Evolutionary conservation across 2,113 vertebrate genomes (phyloP).

Genomic region (Gobiocypris rarus): DNA sequence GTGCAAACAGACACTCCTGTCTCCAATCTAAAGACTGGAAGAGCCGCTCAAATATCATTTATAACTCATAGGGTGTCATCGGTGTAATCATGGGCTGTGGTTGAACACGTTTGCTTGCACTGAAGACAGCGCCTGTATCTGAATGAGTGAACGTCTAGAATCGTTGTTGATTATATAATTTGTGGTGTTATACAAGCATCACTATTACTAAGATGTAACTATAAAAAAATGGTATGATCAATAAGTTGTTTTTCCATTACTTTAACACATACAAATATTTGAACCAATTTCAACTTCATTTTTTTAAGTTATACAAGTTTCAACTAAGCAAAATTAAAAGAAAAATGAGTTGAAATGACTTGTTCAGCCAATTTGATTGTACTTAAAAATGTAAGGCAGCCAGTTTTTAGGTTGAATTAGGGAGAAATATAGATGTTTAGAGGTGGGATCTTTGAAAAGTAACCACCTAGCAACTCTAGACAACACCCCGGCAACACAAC

Average conservation of each 20-base stretch:
- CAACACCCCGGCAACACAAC: conserved; percentile 2
- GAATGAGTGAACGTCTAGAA: not conserved
- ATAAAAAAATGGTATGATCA: too few relatives aligned
- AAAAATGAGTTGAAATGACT: too few relatives aligned
- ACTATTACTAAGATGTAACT: not conserved
- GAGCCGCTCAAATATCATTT: not conserved
- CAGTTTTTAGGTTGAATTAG: too few relatives aligned
- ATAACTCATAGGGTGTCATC: conserved; percentile 3
- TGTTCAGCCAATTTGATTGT: too few relatives aligned
- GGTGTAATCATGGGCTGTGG: not conserved
- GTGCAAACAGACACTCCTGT: conserved; percentile 15
- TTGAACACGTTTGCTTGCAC: not conserved
- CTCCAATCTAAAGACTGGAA: not conserved
- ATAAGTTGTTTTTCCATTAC: too few relatives aligned
- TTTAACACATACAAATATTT: too few relatives aligned
- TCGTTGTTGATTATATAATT: not conserved
- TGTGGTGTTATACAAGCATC: not conserved
- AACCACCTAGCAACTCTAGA: not conserved
- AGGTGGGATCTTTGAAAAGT: too few relatives aligned
- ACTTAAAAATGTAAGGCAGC: too few relatives aligned
- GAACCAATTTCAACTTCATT: too few relatives aligned
- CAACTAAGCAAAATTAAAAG: too few relatives aligned
- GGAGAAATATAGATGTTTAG: too few relatives aligned
- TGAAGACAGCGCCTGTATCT: not conserved
- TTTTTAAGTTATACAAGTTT: too few relatives aligned